phyloP scores from a whole-genome alignment of 2,888 invertebrate species.

The Magallana nippona region DNA sequence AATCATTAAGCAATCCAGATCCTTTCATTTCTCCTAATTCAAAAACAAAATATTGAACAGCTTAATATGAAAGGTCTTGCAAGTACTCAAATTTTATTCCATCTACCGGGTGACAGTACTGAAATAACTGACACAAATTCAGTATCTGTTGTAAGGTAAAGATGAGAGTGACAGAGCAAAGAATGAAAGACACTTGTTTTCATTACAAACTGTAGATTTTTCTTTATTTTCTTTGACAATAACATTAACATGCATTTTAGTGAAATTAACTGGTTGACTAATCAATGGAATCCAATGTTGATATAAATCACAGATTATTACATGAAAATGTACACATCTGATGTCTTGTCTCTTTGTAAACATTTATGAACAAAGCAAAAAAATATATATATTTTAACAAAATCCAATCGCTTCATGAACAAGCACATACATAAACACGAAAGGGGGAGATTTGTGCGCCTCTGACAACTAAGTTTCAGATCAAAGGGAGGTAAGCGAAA shows the following conservation, averaged over 20 bases:
- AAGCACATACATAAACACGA: neutral
- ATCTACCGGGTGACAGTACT: too few species aligned
- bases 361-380: constrained; percentile 17
- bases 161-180: too few species aligned
- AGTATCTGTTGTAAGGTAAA: too few species aligned
- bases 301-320: constrained; percentile 17
- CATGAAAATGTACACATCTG: constrained; percentile 7
- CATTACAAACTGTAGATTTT: constrained; percentile 23
- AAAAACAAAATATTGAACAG: too few species aligned
- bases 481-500: constrained; percentile 11
- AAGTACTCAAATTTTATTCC: too few species aligned
- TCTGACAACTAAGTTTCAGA: neutral
- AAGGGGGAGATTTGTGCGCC: neutral
- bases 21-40: too few species aligned
- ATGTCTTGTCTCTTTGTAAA: neutral
- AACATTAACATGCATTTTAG: constrained; percentile 32
- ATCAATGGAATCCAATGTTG: constrained; percentile 20
- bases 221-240: constrained; percentile 31
- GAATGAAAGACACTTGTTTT: neutral
- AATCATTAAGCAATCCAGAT: too few species aligned
- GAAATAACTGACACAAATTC: too few species aligned
- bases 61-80: too few species aligned
- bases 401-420: constrained; percentile 4
- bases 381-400: neutral
- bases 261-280: constrained; percentile 2